Conservation (phyloP, 2,113 vertebrate species). For the Pandion haliaetus region DNA sequence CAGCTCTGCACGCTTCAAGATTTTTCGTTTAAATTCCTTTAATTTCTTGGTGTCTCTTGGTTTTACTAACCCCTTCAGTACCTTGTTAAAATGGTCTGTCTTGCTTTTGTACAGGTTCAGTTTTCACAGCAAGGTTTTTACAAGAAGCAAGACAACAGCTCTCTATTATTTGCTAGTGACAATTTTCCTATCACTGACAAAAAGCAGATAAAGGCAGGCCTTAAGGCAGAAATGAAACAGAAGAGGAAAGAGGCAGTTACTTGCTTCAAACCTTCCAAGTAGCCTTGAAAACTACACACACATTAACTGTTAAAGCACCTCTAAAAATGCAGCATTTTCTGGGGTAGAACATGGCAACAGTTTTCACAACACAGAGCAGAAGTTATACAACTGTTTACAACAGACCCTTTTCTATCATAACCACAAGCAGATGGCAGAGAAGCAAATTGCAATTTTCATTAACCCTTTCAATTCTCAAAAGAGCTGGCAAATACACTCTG, state of each 20-base stretch:
- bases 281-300: not conserved
- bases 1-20: not conserved
- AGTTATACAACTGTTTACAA: not conserved
- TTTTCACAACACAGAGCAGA: not conserved
- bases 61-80: not conserved
- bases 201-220: not conserved
- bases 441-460: not conserved
- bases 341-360: not conserved
- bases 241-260: not conserved
- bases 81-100: not conserved
- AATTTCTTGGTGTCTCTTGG: not conserved
- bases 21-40: not conserved
- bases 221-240: not conserved
- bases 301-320: not conserved
- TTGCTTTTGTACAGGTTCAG: not conserved
- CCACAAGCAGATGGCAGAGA: slow-evolving; percentile 21
- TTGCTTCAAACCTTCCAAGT: not conserved
- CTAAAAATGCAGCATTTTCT: not conserved
- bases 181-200: not conserved
- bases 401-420: not conserved
- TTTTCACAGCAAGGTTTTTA: not conserved
- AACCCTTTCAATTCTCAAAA: not conserved
- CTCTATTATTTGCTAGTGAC: not conserved
- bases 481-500: not conserved
- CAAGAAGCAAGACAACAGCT: not conserved